Base-by-base conservation (phyloP, 1,140 invertebrate genomes). In the Eriocheir sinensis region DNA sequence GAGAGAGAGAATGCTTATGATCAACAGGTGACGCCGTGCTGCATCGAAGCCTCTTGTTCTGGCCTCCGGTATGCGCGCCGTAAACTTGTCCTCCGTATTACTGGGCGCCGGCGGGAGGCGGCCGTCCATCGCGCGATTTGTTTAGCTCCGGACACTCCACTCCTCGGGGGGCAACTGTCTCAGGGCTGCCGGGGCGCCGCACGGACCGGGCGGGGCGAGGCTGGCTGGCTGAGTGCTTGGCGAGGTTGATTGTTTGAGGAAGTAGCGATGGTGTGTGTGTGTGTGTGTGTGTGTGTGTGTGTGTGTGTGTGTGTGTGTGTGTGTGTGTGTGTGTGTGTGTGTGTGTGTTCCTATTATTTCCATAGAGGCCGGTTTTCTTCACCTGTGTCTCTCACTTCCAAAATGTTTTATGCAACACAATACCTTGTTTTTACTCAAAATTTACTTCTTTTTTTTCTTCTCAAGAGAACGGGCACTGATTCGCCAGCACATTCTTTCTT, bases 101-200 rank as follows among this genome's bases (percentile, higher is more conserved):
- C 60, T 72, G 60, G 60, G n/a, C n/a, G 27, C 21, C 60, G 27
- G 60, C 60, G 60, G 60, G 60, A 72, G 60, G 60, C 60, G 60
- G 60, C 60, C 60, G 27, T 72, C 27, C 60, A 72, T 72, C 60
- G 60, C 60, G 60, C 60, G 60, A 72, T 72, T 72, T 72, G 60
- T 72, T 72, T 72, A n/a, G 60, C 60, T 72, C 60, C 60, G 60
- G 60, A 72, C 60, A 72, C 60, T 72, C n/a, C 21, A n/a, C 60
- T 72, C 60, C 21, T 72, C 60, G 60, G 60, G 60, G 60, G 60
- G 60, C n/a, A 72, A 72, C 60, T 72, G 60, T 72, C 60, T 72
- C 60, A 72, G 27, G 48, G 48, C n/a, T n/a, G 21, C 12, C 48
- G 12, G 60, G 60, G n/a, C 60, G 60, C 60, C 21, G 60, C 21